These are phyloP conservation scores for Mugil cephalus DNA, from an alignment of 2,113 vertebrate genomes.

Conservation along the genomic window DNA sequence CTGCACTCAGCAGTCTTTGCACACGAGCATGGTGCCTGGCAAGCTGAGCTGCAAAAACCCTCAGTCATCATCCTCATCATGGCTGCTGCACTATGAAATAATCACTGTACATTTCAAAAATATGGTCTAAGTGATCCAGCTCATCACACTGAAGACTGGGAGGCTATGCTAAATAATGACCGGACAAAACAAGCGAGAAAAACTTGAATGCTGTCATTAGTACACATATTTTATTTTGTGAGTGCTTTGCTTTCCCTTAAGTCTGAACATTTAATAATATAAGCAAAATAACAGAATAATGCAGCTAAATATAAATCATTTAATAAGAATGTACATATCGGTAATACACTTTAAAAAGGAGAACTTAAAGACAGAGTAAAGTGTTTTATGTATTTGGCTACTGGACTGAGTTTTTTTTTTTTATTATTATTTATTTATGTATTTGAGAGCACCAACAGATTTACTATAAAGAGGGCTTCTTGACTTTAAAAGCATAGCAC, in stretches of 20 bases:
- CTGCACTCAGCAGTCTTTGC: constrained; percentile 68
- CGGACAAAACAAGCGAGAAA: too few species aligned
- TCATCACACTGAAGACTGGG: too few species aligned
- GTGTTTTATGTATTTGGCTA: constrained; percentile 19
- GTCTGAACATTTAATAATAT: too few species aligned
- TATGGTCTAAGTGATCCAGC: neutral
- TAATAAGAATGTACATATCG: neutral
- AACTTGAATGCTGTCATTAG: too few species aligned
- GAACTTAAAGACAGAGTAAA: neutral
- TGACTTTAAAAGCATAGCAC: constrained; percentile 53
- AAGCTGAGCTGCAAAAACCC: constrained; percentile 35
- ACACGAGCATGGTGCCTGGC: constrained; percentile 24
- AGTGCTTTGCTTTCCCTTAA: neutral
- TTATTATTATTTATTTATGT: too few species aligned
- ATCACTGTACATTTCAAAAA: constrained; percentile 10
- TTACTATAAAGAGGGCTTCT: constrained; percentile 38
- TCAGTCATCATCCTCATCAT: constrained; percentile 39
- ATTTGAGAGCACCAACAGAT: constrained; percentile 23
- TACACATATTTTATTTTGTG: too few species aligned
- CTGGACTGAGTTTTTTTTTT: constrained; percentile 15
- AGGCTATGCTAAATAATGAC: too few species aligned
- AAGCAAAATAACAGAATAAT: too few species aligned
- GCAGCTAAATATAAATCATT: too few species aligned
- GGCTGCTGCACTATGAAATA: neutral
- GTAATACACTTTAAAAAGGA: neutral